Percentiles rank a stretch among this genome's conserved stretches.
phyloP scores from a whole-genome alignment of 2,797 vertebrate genomes.

The Sciurus carolinensis region DNA sequence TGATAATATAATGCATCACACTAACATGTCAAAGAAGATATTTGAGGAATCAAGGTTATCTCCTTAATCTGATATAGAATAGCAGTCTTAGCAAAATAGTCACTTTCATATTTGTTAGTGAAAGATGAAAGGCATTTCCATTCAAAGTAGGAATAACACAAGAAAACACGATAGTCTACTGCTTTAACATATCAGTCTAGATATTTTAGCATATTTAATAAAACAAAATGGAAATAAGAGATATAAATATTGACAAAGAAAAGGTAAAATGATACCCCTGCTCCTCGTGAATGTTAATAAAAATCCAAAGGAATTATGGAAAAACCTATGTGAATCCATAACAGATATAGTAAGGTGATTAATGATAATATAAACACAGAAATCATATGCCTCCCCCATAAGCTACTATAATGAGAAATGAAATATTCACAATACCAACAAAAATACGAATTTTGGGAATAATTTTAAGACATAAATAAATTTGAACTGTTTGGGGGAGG shows the following conservation, averaged over 20 bases:
- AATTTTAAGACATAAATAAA: constrained; percentile 39
- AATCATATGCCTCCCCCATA: neutral
- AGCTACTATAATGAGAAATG: neutral
- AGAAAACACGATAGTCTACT: neutral
- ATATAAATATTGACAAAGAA: neutral
- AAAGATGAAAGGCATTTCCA: constrained; percentile 23
- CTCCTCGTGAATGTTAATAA: neutral
- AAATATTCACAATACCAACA: constrained; percentile 21
- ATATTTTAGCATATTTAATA: neutral
- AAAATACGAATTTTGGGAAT: constrained; percentile 58
- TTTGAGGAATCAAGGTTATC: neutral
- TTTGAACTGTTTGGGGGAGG: neutral
- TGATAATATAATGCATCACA: neutral
- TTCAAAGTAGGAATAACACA: neutral
- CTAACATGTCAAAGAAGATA: constrained; percentile 36
- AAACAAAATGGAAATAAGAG: constrained; percentile 19
- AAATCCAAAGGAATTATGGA: constrained; percentile 44
- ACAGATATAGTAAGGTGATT: neutral
- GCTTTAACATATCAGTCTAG: constrained; percentile 31
- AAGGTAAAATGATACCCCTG: neutral
- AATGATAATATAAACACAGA: constrained; percentile 11
- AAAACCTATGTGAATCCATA: constrained; percentile 18
- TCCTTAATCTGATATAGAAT: constrained; percentile 7
- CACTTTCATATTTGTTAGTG: constrained; percentile 15
- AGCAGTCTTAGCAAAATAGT: neutral